Evolutionary conservation across 2,888 invertebrate species (phyloP), one percentile per base, ranked within the genome.

Genomic region (Charanyca ferruginea): DNA sequence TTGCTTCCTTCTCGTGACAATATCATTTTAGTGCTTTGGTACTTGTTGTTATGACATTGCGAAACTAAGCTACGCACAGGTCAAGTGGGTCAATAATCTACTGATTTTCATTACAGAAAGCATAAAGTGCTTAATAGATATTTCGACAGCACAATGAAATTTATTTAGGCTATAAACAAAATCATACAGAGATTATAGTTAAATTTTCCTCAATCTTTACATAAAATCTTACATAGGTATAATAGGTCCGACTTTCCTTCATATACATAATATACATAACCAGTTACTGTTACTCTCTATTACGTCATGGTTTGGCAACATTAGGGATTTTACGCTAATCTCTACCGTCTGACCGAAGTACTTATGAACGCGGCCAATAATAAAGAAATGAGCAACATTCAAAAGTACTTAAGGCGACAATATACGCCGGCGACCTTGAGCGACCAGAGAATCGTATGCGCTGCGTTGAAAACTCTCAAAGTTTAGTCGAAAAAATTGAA

Each of bases 1-100:
- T 68, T 47, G 49, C 70, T 84, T 76, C 74, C 80, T 83, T 67
- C 69, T 72, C 54, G 35, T 67, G 58, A 53, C 58, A 18, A 58
- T 58, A 48, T 52, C 20, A 41, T 32, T 2, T 9, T 22, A 68
- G 42, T 53, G 28, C 22, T 16, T n/a, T 3, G 28, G 8, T 44
- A 18, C 9, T 38, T 3, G 32, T 32, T 11, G 9, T 9, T 32
- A 32, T 41, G 20, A 35, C 8, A 57, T 28, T 45, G n/a, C n/a
- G 18, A 38, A 47, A 5, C n/a, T 38, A 44, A 44, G 1, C 3
- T 35, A 22, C n/a, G 5, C 4, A 6, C n/a, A 25, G 9, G 18
- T 28, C 6, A n/a, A 22, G 13, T 4, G n/a, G 42, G 16, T 44
- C 6, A 0, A 38, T 52, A 16, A 47, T 18, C 20, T 58, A 41